A percentile compares a stretch with the other conserved stretches of the same genome.
Conservation (phyloP, 1,140 invertebrate species). For the Cotesia chilonis region DNA sequence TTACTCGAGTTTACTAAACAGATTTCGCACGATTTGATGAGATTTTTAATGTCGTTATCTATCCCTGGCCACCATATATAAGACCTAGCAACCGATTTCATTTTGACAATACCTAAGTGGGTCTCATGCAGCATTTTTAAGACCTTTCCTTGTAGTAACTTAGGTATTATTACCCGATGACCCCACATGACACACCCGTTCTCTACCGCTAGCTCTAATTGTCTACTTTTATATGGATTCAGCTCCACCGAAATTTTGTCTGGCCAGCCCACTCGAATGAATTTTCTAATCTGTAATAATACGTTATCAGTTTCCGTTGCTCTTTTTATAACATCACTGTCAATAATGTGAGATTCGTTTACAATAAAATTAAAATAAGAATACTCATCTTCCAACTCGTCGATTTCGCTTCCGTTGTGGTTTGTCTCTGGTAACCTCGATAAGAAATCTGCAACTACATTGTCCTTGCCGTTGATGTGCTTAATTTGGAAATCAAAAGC, state of each 20-base stretch:
- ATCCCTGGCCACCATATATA: slow-evolving; percentile 28
- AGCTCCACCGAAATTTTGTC: slow-evolving; percentile 20
- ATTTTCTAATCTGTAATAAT: slow-evolving; percentile 33
- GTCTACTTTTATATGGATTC: slow-evolving; percentile 16
- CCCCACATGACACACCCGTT: no score
- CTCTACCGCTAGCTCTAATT: slow-evolving; percentile 4
- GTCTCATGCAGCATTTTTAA: no score
- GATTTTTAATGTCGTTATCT: slow-evolving; percentile 5
- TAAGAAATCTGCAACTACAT: slow-evolving; percentile 48
- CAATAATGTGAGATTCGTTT: slow-evolving; percentile 27
- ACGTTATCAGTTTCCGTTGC: slow-evolving; percentile 17
- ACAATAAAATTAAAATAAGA: slow-evolving; percentile 22
- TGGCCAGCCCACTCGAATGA: slow-evolving; percentile 37
- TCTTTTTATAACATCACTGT: slow-evolving; percentile 16
- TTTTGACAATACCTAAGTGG: slow-evolving; percentile 14
- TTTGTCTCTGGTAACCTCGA: slow-evolving; percentile 38
- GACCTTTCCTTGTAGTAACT: no score
- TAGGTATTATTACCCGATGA: no score
- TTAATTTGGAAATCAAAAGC: slow-evolving; percentile 56
- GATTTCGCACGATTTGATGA: slow-evolving; percentile 5
- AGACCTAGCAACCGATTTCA: slow-evolving; percentile 19
- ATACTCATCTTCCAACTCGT: background rate
- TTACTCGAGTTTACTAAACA: background rate
- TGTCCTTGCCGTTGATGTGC: slow-evolving; percentile 46
- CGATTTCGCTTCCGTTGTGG: background rate